Conservation (phyloP, 2,113 vertebrate genomes). For the Anthoscopus minutus region DNA sequence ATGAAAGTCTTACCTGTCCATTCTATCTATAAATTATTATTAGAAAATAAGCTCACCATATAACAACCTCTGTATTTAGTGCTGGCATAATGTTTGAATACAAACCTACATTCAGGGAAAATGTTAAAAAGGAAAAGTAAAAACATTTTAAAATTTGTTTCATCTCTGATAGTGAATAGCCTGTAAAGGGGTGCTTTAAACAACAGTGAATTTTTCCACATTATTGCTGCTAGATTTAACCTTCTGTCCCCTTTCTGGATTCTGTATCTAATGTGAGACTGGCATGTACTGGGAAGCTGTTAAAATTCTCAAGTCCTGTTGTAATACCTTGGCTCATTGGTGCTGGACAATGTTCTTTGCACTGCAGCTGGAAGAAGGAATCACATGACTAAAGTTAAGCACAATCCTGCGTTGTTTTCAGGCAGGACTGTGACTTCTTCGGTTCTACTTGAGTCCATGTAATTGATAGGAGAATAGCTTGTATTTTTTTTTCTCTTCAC, state of each 20-base stretch:
- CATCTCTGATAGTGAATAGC: not conserved
- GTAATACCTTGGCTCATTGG: not conserved
- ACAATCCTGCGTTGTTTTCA: not conserved
- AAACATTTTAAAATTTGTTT: not conserved
- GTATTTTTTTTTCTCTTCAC: not conserved
- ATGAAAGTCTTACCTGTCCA: not conserved
- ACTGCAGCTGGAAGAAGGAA: not conserved
- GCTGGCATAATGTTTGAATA: not conserved
- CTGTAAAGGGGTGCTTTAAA: not conserved
- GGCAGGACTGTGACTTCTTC: not conserved
- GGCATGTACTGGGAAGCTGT: not conserved
- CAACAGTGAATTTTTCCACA: not conserved
- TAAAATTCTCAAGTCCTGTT: not conserved
- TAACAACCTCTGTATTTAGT: not conserved
- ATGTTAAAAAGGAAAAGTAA: not conserved
- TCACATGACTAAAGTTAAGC: not conserved
- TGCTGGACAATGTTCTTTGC: not conserved
- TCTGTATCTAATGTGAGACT: not conserved
- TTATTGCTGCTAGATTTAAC: not conserved
- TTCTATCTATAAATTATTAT: not conserved
- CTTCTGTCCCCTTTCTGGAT: not conserved
- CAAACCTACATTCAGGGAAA: not conserved
- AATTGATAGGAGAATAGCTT: not conserved
- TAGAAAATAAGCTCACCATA: not conserved
- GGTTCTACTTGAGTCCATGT: not conserved